Evolutionary conservation across 2,797 vertebrate species (phyloP).

Genomic region (Glossophaga mutica): DNA sequence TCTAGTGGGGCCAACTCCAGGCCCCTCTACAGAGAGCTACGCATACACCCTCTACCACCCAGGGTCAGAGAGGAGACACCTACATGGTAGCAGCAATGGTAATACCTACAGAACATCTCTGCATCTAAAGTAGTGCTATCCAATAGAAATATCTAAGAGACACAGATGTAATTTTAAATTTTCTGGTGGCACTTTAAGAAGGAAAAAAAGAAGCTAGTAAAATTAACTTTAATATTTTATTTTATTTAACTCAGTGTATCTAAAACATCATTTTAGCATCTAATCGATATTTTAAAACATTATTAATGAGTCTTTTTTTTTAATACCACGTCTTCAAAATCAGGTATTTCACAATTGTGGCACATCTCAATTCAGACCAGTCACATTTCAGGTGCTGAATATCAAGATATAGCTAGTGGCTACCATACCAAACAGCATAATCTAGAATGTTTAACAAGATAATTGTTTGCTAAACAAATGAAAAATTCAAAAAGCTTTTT

Average conservation of each 20-base stretch:
- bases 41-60: background rate
- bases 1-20: background rate
- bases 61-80: background rate
- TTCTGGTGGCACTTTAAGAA: background rate
- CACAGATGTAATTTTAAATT: background rate
- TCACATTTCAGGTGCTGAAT: background rate
- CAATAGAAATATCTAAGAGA: background rate
- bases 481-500: background rate
- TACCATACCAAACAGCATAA: background rate
- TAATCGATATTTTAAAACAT: conserved; percentile 7
- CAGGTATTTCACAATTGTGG: background rate
- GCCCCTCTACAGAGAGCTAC: too few relatives aligned
- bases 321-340: background rate
- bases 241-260: background rate
- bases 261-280: background rate
- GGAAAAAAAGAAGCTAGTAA: background rate
- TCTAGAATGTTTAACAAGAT: background rate
- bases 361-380: background rate
- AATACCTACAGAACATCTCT: background rate
- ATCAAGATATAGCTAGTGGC: background rate
- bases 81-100: background rate
- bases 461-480: background rate
- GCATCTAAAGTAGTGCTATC: background rate
- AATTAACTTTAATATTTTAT: background rate
- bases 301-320: background rate